These are phyloP conservation scores for Pseudorectes ferrugineus DNA, from an alignment of 2,113 vertebrate genomes.

Conservation along the genomic window DNA sequence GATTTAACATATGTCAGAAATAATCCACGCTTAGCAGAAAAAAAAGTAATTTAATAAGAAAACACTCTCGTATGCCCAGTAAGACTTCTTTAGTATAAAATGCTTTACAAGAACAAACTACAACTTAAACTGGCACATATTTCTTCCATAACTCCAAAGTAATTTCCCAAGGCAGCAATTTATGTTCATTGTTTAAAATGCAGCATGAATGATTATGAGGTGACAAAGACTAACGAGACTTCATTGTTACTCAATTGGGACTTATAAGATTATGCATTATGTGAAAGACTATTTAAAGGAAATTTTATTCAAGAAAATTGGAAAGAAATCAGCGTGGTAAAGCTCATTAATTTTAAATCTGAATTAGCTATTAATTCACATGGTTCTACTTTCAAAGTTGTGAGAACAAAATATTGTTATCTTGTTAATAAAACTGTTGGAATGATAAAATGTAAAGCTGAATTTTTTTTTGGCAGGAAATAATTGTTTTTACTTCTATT, in stretches of 20 bases:
- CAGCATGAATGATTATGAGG: constrained; percentile 55
- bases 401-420: constrained; percentile 30
- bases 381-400: constrained; percentile 33
- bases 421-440: constrained; percentile 44
- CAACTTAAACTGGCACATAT: constrained; percentile 15
- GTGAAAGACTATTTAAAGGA: constrained; percentile 50
- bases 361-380: constrained; percentile 60
- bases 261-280: constrained; percentile 52
- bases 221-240: constrained; percentile 62
- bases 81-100: constrained; percentile 11
- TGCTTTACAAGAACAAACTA: constrained; percentile 12
- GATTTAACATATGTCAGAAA: not conserved
- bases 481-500: constrained; percentile 14
- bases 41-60: not conserved
- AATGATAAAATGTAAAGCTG: constrained; percentile 34
- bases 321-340: not conserved
- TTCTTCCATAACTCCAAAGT: constrained; percentile 35
- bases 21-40: not conserved
- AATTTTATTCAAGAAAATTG: constrained; percentile 46
- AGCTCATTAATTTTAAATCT: constrained; percentile 64
- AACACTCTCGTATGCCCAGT: not conserved
- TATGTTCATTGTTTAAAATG: constrained; percentile 57
- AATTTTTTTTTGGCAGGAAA: constrained; percentile 19
- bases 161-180: constrained; percentile 59
- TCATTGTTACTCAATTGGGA: constrained; percentile 51